These are phyloP conservation scores for Harpalus rubripes DNA, from an alignment of 2,888 invertebrate species.

Conservation along the genomic window DNA sequence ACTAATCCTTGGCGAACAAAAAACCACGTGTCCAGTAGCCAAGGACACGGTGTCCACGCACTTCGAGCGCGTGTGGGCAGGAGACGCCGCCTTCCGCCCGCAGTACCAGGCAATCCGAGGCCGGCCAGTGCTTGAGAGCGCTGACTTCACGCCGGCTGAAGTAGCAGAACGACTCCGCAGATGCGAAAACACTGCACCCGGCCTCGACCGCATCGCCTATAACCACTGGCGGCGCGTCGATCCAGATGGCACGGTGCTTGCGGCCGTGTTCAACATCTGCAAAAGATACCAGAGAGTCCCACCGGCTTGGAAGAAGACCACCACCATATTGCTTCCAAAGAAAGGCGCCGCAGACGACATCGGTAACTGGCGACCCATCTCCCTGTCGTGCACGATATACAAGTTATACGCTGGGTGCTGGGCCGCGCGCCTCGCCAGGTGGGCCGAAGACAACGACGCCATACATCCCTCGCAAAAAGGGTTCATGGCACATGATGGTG, in stretches of 20 bases:
- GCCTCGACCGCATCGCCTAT: conserved; percentile 24
- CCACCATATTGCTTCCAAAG: conserved; percentile 13
- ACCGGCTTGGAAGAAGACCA: neutral
- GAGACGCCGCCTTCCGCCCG: neutral
- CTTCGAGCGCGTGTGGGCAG: neutral
- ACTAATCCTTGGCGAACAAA: neutral
- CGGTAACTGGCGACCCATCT: conserved; percentile 38
- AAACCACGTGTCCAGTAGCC: neutral
- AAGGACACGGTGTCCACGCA: neutral
- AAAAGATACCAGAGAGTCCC: neutral
- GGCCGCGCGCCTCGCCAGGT: neutral
- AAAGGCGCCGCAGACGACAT: neutral
- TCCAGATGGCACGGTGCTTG: neutral
- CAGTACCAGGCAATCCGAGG: neutral
- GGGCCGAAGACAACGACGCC: neutral
- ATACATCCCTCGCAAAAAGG: neutral
- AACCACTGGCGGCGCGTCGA: conserved; percentile 35
- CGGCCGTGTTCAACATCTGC: conserved; percentile 36
- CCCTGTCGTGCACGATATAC: conserved; percentile 31
- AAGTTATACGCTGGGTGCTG: conserved; percentile 36
- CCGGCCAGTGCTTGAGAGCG: neutral
- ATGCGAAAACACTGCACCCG: conserved; percentile 39
- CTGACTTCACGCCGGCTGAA: neutral
- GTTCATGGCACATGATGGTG: no score
- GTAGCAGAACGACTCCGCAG: neutral